A percentile compares a stretch with the other conserved stretches of the same genome.
phyloP scores from a whole-genome alignment of 1,140 invertebrate genomes.

The Ectropis grisescens region DNA sequence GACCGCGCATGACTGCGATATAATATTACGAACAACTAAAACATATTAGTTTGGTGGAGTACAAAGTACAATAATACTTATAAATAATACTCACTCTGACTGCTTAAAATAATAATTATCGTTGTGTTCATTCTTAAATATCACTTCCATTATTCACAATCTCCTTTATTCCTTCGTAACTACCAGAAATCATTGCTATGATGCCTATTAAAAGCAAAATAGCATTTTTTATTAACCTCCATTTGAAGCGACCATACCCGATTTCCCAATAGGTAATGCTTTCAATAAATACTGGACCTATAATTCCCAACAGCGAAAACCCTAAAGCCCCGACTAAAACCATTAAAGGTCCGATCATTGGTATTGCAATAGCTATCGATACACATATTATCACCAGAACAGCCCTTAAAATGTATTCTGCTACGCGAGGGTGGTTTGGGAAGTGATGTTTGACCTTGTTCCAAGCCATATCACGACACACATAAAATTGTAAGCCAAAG shows the following conservation, averaged over 20 bases:
- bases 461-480: constrained; percentile 89
- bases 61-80: too few species aligned
- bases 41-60: too few species aligned
- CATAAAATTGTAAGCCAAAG: constrained; percentile 96
- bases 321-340: constrained; percentile 94
- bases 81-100: too few species aligned
- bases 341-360: constrained; percentile 91
- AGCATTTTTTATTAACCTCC: too few species aligned
- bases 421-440: constrained; percentile 75
- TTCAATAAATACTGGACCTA: constrained; percentile 92
- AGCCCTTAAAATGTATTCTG: constrained; percentile 84
- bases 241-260: constrained; percentile 78
- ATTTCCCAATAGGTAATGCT: constrained; percentile 83
- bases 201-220: too few species aligned
- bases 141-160: too few species aligned
- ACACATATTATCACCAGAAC: constrained; percentile 77
- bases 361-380: constrained; percentile 86
- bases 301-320: constrained; percentile 92
- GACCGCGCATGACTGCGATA: too few species aligned
- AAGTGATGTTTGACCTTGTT: constrained; percentile 79
- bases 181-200: too few species aligned
- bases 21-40: too few species aligned
- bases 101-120: too few species aligned
- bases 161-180: too few species aligned
- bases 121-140: too few species aligned